Base-by-base conservation (phyloP, 35 echinoderm and acorn worm species). In the Anneissia japonica region DNA sequence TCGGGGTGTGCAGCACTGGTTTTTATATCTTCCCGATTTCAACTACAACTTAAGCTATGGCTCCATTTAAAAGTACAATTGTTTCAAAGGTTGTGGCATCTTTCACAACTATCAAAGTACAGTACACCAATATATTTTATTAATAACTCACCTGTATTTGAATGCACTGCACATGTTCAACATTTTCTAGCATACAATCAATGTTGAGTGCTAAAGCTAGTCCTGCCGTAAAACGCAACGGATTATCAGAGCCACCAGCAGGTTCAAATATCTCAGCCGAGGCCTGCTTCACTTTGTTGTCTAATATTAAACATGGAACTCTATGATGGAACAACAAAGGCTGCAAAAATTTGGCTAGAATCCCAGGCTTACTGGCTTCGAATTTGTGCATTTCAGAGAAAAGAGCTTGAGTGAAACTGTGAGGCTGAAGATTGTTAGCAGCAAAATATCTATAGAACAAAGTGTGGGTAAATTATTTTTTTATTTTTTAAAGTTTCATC, bases 341-440 rank as follows among this genome's bases (percentile, higher is more conserved):
- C 74, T 93, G 96, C 0, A 99, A 87, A 74, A 94, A 99, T 38
- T 99, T 99, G 51, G 89, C 86, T 31, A 99, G 82, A 43, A 99
- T 99, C 19, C 89, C 96, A 13, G 89, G 83, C 39, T 93, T 89
- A n/a, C 80, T 90, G 23, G 92, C 85, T 21, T 90, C 89, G 31
- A 99, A 84, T 75, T 99, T 99, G 36, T 94, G 92, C 77, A 91
- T 91, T 90, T 99, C 92, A 17, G 96, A 91, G 74, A 99, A 99
- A 21, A 99, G 85, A 32, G 96, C 96, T 38, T 84, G 91, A 10
- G 92, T 87, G 82, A 94, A 94, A 0, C 88, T 87, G 32, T 94
- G 88, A 14, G 88, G 79, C 41, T 85, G 81, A 26, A 94, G 74
- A 21, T 81, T 72, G 33, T 85, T 77, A 9, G 74, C 55, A 73